A percentile compares a stretch with the other conserved stretches of the same genome.
Evolutionary conservation across 2,113 vertebrate species (phyloP).

Genomic region (Tautogolabrus adspersus): DNA sequence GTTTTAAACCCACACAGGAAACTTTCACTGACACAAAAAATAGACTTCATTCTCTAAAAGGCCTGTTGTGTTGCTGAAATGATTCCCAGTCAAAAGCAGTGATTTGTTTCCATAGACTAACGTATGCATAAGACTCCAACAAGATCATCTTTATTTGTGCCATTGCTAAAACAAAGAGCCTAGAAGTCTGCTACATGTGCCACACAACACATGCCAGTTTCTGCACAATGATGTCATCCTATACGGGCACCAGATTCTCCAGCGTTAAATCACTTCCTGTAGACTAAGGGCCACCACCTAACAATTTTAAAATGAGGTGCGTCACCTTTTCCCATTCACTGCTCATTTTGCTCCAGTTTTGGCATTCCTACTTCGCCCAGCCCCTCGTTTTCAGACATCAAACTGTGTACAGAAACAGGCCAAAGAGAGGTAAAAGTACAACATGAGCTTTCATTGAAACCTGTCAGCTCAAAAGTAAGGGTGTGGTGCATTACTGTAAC

Average conservation of each 20-base stretch:
- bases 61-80: neutral
- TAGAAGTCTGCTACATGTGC: slow-evolving; percentile 5
- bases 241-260: slow-evolving; percentile 32
- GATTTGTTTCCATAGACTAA: neutral
- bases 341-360: slow-evolving; percentile 40
- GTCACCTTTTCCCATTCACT: slow-evolving; percentile 65
- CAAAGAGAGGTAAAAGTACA: slow-evolving; percentile 40
- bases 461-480: slow-evolving; percentile 17
- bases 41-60: slow-evolving; percentile 1
- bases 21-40: slow-evolving; percentile 41
- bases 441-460: slow-evolving; percentile 29
- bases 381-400: slow-evolving; percentile 19
- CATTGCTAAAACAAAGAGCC: slow-evolving; percentile 11
- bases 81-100: neutral
- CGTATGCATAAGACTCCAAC: neutral
- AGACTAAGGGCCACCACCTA: slow-evolving; percentile 53
- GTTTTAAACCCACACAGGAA: slow-evolving; percentile 12
- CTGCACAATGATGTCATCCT: slow-evolving; percentile 50
- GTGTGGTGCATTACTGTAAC: slow-evolving; percentile 34
- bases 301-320: slow-evolving; percentile 41
- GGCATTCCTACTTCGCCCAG: slow-evolving; percentile 20
- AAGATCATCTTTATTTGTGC: slow-evolving; percentile 2
- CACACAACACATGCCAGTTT: slow-evolving; percentile 28
- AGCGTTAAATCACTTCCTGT: slow-evolving; percentile 63
- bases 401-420: slow-evolving; percentile 35